Evolutionary conservation across 1,140 invertebrate species (phyloP).

Genomic region (Drosophila pallidifrons): DNA sequence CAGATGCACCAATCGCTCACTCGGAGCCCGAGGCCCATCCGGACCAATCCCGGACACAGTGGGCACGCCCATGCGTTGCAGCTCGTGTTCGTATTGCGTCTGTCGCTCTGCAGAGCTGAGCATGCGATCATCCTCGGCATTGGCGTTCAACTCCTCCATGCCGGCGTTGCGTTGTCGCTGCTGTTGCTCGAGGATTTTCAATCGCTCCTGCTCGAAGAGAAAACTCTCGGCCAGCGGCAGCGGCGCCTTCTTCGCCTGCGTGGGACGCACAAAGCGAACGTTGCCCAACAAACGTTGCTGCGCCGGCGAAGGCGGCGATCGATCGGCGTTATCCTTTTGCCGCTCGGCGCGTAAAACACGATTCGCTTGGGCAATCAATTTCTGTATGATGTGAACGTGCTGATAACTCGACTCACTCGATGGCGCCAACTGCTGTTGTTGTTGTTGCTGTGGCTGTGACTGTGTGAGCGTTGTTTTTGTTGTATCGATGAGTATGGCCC

Average conservation of each 20-base stretch:
- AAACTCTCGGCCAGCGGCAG: slow-evolving; percentile 66
- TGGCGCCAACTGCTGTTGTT: background rate
- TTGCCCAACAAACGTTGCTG: slow-evolving; percentile 54
- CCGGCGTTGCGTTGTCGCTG: slow-evolving; percentile 70
- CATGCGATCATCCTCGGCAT: slow-evolving; percentile 75
- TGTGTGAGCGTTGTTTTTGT: slow-evolving; percentile 33
- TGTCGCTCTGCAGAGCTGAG: slow-evolving; percentile 78
- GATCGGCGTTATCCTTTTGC: slow-evolving; percentile 58
- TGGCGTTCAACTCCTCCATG: slow-evolving; percentile 73
- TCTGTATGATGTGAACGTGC: slow-evolving; percentile 78
- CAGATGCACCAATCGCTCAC: slow-evolving; percentile 90
- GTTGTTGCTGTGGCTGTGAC: too few relatives aligned
- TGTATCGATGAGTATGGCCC: slow-evolving; percentile 77
- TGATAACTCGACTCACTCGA: slow-evolving; percentile 53
- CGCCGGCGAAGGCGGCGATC: background rate
- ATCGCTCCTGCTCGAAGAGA: slow-evolving; percentile 78
- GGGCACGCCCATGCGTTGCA: slow-evolving; percentile 82
- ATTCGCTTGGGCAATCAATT: slow-evolving; percentile 81
- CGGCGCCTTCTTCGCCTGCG: slow-evolving; percentile 71
- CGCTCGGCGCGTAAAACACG: slow-evolving; percentile 72
- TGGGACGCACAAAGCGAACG: slow-evolving; percentile 76
- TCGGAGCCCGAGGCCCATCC: slow-evolving; percentile 76
- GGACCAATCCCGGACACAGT: slow-evolving; percentile 78
- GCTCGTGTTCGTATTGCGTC: slow-evolving; percentile 79
- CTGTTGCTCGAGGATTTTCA: slow-evolving; percentile 80